phyloP scores from a whole-genome alignment of 2,888 invertebrate genomes.

The Crepidodera aurea region DNA sequence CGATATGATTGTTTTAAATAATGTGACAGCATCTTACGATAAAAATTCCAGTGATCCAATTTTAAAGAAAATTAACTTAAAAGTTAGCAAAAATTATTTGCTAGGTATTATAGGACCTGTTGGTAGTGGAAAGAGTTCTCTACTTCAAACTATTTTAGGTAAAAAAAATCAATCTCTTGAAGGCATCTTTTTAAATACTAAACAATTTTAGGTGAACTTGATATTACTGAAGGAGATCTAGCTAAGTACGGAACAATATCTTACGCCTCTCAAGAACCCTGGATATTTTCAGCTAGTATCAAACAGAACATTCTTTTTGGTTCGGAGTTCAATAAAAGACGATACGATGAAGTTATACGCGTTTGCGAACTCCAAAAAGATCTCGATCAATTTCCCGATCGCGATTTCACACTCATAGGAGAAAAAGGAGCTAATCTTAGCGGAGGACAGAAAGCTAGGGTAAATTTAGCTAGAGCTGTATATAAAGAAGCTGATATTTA shows the following conservation, averaged over 20 bases:
- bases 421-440: constrained; percentile 76
- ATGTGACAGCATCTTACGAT: constrained; percentile 56
- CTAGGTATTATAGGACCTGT: constrained; percentile 68
- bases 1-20: constrained; percentile 31
- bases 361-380: constrained; percentile 76
- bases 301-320: constrained; percentile 93
- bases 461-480: constrained; percentile 84
- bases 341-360: constrained; percentile 72
- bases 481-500: constrained; percentile 86
- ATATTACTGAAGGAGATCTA: constrained; percentile 65
- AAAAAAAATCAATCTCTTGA: too few relatives aligned
- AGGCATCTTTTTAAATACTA: too few relatives aligned
- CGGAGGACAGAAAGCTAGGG: constrained; percentile 85
- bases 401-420: constrained; percentile 80
- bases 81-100: constrained; percentile 59
- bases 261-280: constrained; percentile 85
- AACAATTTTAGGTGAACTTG: constrained; percentile 54
- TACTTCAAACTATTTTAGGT: constrained; percentile 63
- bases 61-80: constrained; percentile 69
- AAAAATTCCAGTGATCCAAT: constrained; percentile 50
- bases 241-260: constrained; percentile 72
- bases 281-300: constrained; percentile 81
- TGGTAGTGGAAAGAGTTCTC: constrained; percentile 54
- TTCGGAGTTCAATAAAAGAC: constrained; percentile 70
- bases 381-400: constrained; percentile 75